Evolutionary conservation across 2,888 invertebrate species (phyloP).

Genomic region (Trichogramma evanescens): DNA sequence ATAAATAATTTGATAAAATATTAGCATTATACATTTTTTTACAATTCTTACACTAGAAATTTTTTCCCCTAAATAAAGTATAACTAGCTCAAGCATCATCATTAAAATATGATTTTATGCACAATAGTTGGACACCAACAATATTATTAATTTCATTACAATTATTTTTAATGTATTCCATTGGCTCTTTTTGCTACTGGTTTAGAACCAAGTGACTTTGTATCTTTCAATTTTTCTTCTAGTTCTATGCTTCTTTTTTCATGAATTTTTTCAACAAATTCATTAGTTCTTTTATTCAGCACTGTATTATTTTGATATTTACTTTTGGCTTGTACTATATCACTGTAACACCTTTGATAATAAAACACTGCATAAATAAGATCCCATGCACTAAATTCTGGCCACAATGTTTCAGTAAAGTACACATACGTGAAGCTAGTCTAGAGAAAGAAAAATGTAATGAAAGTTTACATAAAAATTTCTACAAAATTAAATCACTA

Average conservation of each 20-base stretch:
- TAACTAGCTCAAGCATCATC: neutral
- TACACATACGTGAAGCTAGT: constrained; percentile 71
- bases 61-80: constrained; percentile 7
- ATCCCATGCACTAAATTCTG: constrained; percentile 91
- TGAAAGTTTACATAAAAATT: neutral
- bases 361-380: constrained; percentile 77
- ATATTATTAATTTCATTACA: constrained; percentile 7
- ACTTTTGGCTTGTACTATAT: constrained; percentile 21
- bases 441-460: constrained; percentile 47
- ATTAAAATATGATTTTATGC: constrained; percentile 2
- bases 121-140: constrained; percentile 13
- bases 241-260: constrained; percentile 27
- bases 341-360: constrained; percentile 63
- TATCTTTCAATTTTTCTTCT: constrained; percentile 20
- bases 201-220: neutral
- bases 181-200: neutral
- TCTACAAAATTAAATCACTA: neutral
- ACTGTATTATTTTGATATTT: constrained; percentile 20
- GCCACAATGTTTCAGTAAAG: constrained; percentile 90
- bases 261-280: constrained; percentile 33
- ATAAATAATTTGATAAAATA: constrained; percentile 10
- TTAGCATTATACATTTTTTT: constrained; percentile 10
- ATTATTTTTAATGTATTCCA: constrained; percentile 14
- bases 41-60: neutral
- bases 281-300: constrained; percentile 29